Base-by-base conservation (phyloP, 2,888 invertebrate species). In the Artemia sp. region DNA sequence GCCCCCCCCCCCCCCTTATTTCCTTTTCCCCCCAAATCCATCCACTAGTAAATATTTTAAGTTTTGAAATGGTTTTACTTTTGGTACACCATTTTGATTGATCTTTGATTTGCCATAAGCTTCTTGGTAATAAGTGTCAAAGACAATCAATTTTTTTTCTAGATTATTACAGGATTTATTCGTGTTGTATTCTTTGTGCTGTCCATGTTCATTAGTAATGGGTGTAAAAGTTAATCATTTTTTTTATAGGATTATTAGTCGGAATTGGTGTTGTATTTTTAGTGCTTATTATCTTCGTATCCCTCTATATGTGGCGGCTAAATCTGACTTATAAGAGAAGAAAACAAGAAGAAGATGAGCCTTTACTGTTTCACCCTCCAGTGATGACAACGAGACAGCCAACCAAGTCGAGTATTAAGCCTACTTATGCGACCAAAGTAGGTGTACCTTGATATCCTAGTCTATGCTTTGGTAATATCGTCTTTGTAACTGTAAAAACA, bases 181-280 rank as follows among this genome's bases (percentile, higher is more conserved):
- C 86, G 87, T 53, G 84, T 86, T 58, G 82, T 91, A 72, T 89
- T 91, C 76, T 81, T 88, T 64, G 79, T 86, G 19, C 86, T 85
- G 38, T 38, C 38, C 38, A 38, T 6, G 38, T 38, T 2, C 2
- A 38, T 38, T 38, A 38, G 38, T 38, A 38, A 38, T 19, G 12
- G 52, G 6, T 10, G 70, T 12, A 67, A 12, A 12, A 12, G 24
- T 19, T n/a, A 72, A 58, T 68, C 11, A 24, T 70, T 38, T 71
- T 38, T 50, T 66, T 73, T 74, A 19, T 87, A 80, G 86, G 90
- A 74, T 83, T 91, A 71, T 90, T 92, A 75, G 86, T 91, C 73
- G 85, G 86, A 2, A 81, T 91, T 67, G 86, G 87, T 53, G 84
- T 86, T 58, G 82, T 91, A 72, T 89, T 91, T 76, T 81, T 88